Evolutionary conservation across 2,797 vertebrate species (phyloP).

Genomic region (Phoxinus dragarum): DNA sequence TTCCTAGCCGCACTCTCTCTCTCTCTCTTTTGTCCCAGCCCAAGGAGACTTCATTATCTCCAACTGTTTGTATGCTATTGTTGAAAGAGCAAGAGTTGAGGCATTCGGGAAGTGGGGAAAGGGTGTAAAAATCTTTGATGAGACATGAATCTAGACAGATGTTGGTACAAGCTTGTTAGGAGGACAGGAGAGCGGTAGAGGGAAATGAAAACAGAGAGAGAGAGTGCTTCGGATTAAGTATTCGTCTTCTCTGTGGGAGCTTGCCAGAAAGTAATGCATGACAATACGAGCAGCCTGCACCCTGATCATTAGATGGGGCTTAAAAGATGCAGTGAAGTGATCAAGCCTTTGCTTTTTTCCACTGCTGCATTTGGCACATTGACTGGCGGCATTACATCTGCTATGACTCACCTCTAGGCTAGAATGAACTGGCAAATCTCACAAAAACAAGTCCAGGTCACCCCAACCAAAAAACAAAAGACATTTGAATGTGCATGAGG

Average conservation of each 20-base stretch:
- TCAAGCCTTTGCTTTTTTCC: conserved; percentile 52
- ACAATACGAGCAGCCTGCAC: conserved; percentile 50
- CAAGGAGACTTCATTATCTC: conserved; percentile 82
- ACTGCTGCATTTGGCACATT: conserved; percentile 50
- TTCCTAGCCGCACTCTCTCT: conserved; percentile 68
- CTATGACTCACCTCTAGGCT: conserved; percentile 31
- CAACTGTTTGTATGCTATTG: conserved; percentile 80
- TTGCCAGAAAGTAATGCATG: conserved; percentile 56
- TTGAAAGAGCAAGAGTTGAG: conserved; percentile 75
- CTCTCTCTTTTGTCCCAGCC: conserved; percentile 62
- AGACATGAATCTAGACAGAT: conserved; percentile 74
- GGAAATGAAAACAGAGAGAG: conserved; percentile 26
- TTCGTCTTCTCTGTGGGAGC: conserved; percentile 59
- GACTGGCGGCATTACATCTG: conserved; percentile 43
- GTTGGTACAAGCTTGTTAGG: conserved; percentile 69
- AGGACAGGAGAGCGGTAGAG: conserved; percentile 42
- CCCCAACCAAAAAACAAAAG: not conserved
- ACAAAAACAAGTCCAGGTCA: conserved; percentile 11
- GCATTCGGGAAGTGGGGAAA: conserved; percentile 71
- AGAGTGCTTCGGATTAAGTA: conserved; percentile 42
- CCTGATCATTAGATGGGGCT: conserved; percentile 56
- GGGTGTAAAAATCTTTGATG: conserved; percentile 71
- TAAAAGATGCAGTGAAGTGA: conserved; percentile 61
- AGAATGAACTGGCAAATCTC: conserved; percentile 22
- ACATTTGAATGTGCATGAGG: not conserved